A percentile compares a stretch with the other conserved stretches of the same genome.
phyloP scores from a whole-genome alignment of 2,113 vertebrate species.

The Alces alces region DNA sequence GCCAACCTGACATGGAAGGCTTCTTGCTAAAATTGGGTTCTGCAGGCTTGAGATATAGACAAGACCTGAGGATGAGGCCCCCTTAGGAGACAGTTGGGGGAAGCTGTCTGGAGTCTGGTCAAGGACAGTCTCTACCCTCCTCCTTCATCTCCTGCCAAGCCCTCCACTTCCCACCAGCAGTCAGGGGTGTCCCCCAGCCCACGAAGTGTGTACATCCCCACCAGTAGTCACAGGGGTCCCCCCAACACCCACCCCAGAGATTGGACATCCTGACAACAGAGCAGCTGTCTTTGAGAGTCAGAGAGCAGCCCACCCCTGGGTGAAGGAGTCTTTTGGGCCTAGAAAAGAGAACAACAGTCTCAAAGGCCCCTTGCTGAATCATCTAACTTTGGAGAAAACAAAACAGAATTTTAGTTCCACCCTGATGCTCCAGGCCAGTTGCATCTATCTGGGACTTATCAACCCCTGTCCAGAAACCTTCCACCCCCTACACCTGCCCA shows the following conservation, averaged over 20 bases:
- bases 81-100: background rate
- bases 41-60: too few relatives aligned
- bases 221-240: background rate
- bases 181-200: background rate
- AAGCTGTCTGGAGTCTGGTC: background rate
- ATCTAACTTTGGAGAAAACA: too few relatives aligned
- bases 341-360: too few relatives aligned
- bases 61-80: background rate
- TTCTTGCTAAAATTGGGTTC: background rate
- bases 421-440: too few relatives aligned
- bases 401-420: too few relatives aligned
- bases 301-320: background rate
- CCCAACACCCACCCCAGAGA: background rate
- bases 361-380: too few relatives aligned
- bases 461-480: too few relatives aligned
- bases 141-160: background rate
- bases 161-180: background rate
- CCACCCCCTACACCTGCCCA: too few relatives aligned
- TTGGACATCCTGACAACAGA: background rate
- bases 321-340: too few relatives aligned
- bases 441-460: too few relatives aligned
- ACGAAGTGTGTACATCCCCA: background rate
- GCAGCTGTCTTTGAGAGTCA: background rate
- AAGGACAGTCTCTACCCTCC: background rate
- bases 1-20: background rate